Evolutionary conservation across 2,797 vertebrate species (phyloP).

Genomic region (Myripristis murdjan): DNA sequence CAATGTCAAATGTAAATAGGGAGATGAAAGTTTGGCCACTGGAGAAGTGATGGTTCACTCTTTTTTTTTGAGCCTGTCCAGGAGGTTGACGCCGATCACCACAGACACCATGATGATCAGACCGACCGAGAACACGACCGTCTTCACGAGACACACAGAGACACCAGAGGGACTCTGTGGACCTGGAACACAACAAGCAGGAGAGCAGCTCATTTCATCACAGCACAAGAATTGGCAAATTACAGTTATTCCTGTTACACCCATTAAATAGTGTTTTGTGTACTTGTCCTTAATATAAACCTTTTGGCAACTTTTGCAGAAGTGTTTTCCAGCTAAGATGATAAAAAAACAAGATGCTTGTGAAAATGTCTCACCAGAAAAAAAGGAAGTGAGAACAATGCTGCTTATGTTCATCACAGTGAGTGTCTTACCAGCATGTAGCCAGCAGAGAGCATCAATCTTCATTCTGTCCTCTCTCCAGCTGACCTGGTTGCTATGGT

Average conservation of each 20-base stretch:
- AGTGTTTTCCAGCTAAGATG: no score
- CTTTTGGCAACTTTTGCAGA: no score
- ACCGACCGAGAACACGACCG: conserved; percentile 2
- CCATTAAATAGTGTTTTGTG: no score
- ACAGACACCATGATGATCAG: conserved; percentile 27
- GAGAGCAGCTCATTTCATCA: not conserved
- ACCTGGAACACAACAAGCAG: not conserved
- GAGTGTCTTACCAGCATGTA: not conserved
- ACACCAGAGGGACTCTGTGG: not conserved
- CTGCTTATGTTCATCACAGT: no score
- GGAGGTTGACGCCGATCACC: conserved; percentile 29
- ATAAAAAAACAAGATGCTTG: no score
- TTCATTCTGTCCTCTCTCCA: fast-evolving
- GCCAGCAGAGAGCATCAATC: not conserved
- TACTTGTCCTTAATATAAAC: no score
- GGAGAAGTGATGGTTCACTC: not conserved
- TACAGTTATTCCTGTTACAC: no score
- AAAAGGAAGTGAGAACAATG: no score
- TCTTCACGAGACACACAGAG: conserved; percentile 19
- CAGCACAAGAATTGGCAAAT: not conserved
- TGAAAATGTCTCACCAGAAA: no score
- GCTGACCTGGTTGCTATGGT: conserved; percentile 70
- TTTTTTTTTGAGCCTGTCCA: not conserved
- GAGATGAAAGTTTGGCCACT: no score
- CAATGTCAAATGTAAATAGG: no score